Conservation (phyloP, 2,888 invertebrate genomes). For the Malachius bipustulatus region DNA sequence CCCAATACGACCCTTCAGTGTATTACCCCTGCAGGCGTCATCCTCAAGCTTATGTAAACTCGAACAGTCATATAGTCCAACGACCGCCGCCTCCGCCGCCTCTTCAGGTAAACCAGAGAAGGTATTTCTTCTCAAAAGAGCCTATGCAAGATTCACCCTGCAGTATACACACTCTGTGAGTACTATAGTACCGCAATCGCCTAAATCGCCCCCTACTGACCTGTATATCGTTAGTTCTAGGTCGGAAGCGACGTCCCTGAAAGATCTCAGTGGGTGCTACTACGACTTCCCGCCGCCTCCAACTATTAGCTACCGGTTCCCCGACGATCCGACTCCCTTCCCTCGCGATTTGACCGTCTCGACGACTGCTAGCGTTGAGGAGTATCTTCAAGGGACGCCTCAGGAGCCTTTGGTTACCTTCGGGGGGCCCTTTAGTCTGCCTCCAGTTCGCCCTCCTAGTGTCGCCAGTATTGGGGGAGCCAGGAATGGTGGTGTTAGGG, state of each 20-base stretch:
- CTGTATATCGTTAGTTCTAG: no score
- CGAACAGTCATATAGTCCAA: slow-evolving; percentile 34
- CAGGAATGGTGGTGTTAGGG: slow-evolving; percentile 26
- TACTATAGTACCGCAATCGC: no score
- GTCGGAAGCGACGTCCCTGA: no score
- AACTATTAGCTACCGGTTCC: slow-evolving; percentile 49
- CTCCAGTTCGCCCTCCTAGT: slow-evolving; percentile 28
- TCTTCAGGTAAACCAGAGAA: slow-evolving; percentile 3
- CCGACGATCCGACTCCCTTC: slow-evolving; percentile 31
- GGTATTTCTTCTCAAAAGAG: slow-evolving; percentile 51
- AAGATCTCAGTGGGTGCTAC: slow-evolving; percentile 44
- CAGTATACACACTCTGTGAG: slow-evolving; percentile 42
- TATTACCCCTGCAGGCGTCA: slow-evolving; percentile 38
- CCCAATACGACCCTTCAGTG: slow-evolving; percentile 28
- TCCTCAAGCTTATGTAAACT: slow-evolving; percentile 36
- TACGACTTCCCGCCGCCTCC: slow-evolving; percentile 58
- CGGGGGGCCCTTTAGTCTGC: slow-evolving; percentile 47
- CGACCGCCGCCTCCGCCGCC: slow-evolving; percentile 18
- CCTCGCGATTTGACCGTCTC: slow-evolving; percentile 46
- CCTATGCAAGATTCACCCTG: slow-evolving; percentile 39
- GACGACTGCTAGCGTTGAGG: slow-evolving; percentile 45
- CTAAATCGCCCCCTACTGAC: no score
- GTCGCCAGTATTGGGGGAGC: slow-evolving; percentile 27
- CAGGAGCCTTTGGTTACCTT: slow-evolving; percentile 58
- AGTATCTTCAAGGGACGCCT: slow-evolving; percentile 32